Conservation (phyloP, 2,888 invertebrate genomes). For the Anodontia alba region DNA sequence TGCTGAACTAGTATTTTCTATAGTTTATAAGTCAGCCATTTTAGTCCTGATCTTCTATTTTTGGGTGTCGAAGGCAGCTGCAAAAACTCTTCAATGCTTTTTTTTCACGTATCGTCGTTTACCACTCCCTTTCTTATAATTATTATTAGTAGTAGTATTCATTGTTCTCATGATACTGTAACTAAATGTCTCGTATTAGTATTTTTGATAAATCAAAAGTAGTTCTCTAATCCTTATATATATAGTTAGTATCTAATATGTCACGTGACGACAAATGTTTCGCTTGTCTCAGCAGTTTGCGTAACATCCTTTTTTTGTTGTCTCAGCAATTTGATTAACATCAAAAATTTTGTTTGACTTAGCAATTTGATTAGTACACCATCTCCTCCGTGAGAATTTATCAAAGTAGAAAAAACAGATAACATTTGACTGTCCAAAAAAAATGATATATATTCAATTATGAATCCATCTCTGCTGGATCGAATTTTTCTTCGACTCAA, state of each 20-base stretch:
- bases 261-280: background rate
- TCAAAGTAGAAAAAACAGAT: too few species aligned
- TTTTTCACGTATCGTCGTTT: too few species aligned
- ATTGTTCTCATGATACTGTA: conserved; percentile 1
- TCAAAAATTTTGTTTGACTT: background rate
- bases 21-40: too few species aligned
- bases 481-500: background rate
- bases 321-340: background rate
- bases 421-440: background rate
- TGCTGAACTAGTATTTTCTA: too few species aligned
- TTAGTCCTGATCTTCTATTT: too few species aligned
- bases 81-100: too few species aligned
- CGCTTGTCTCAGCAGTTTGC: background rate
- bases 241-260: conserved; percentile 1
- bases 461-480: conserved; percentile 3
- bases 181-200: background rate
- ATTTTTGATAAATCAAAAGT: background rate
- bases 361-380: background rate
- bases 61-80: too few species aligned
- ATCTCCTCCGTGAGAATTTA: background rate
- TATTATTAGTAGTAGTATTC: background rate
- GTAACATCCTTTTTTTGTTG: background rate
- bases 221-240: background rate
- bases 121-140: background rate
- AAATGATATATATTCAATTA: background rate